These are phyloP conservation scores for Trichonephila inaurata DNA, from an alignment of 1,140 invertebrate species.

Conservation along the genomic window DNA sequence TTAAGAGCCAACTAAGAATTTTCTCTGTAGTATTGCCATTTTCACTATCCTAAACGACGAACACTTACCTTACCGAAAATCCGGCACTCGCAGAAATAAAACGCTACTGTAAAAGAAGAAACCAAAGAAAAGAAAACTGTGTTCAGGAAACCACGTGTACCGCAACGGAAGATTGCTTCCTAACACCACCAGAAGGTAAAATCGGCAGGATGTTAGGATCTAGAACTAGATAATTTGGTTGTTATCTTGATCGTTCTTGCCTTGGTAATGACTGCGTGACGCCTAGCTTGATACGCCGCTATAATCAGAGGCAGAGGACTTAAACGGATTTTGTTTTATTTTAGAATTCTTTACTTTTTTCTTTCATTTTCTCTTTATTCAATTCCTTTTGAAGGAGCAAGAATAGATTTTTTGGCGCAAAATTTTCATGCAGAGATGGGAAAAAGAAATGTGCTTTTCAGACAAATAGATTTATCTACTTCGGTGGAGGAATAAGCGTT, in stretches of 20 bases:
- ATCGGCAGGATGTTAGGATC: conserved; percentile 33
- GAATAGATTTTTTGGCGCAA: too few species aligned
- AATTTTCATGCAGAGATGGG: too few species aligned
- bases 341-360: not conserved
- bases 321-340: conserved; percentile 3
- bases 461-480: too few species aligned
- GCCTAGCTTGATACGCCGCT: not conserved
- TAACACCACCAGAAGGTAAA: conserved; percentile 42
- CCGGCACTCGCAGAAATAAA: not conserved
- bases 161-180: conserved; percentile 57
- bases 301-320: not conserved
- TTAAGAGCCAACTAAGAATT: too few species aligned
- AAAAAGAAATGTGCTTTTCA: too few species aligned
- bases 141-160: conserved; percentile 53
- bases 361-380: not conserved
- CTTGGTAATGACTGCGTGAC: conserved; percentile 13
- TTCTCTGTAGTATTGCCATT: not conserved
- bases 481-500: too few species aligned
- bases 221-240: conserved; percentile 51
- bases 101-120: not conserved
- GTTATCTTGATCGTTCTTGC: conserved; percentile 46
- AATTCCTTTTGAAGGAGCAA: not conserved
- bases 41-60: not conserved
- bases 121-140: conserved; percentile 13
- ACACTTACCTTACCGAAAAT: not conserved